These are phyloP conservation scores for Dynastes maya DNA, from an alignment of 2,888 invertebrate genomes.

Conservation along the genomic window DNA sequence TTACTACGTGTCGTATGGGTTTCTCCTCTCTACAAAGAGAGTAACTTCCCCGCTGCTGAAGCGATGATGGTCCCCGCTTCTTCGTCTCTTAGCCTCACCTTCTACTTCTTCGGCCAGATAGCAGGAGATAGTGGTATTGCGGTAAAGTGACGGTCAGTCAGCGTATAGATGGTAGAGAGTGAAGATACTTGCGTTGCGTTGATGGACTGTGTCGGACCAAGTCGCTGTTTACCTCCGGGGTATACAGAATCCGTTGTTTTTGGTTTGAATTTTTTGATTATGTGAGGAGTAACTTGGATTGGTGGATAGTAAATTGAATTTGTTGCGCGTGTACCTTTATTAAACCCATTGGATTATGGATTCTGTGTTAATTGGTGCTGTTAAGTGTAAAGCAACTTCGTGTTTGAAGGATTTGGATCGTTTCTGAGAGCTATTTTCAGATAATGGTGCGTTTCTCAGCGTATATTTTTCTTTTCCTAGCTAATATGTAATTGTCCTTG, in stretches of 20 bases:
- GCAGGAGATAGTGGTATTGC: slow-evolving; percentile 9
- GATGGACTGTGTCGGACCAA: background rate
- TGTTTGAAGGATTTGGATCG: slow-evolving; percentile 16
- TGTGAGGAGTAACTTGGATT: background rate
- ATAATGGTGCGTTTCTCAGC: slow-evolving; percentile 29
- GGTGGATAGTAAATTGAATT: background rate
- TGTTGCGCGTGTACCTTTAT: background rate
- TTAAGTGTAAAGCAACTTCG: slow-evolving; percentile 18
- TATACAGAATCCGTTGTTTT: too few relatives aligned
- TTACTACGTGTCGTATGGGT: slow-evolving; percentile 51
- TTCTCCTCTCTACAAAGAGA: slow-evolving; percentile 57
- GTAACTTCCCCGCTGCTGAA: background rate
- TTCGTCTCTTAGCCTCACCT: slow-evolving; percentile 35
- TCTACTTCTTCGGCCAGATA: slow-evolving; percentile 41
- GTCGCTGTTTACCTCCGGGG: background rate
- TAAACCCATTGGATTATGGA: background rate
- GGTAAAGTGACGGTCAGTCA: slow-evolving; percentile 6
- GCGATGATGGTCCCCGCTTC: slow-evolving; percentile 28
- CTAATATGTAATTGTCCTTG: too few relatives aligned
- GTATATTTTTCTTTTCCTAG: background rate
- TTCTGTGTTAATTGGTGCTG: slow-evolving; percentile 25
- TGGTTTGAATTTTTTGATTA: background rate
- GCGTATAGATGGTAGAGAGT: slow-evolving; percentile 10
- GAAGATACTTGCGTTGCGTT: background rate
- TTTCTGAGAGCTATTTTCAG: background rate